Evolutionary conservation across 2,113 vertebrate genomes (phyloP).

Genomic region (Sinocyclocheilus anophthalmus): DNA sequence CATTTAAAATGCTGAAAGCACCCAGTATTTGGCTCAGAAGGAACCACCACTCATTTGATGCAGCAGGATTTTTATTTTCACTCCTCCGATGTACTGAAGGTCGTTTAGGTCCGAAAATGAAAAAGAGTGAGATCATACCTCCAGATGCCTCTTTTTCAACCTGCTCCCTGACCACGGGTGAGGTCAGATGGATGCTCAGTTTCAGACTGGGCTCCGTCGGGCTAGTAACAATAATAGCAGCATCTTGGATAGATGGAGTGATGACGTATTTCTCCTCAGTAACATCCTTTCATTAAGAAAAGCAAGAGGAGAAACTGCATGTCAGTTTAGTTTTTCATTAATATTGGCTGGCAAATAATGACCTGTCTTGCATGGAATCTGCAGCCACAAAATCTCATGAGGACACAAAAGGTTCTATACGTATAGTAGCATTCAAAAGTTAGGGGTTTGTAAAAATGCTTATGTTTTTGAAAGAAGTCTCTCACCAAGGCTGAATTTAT

Average conservation of each 20-base stretch:
- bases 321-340: background rate
- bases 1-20: conserved; percentile 31
- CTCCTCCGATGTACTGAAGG: conserved; percentile 7
- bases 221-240: conserved; percentile 83
- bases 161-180: conserved; percentile 84
- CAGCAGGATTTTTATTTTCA: conserved; percentile 11
- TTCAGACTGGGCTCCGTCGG: conserved; percentile 82
- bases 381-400: too few species aligned
- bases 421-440: background rate
- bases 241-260: conserved; percentile 79
- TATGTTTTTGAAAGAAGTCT: background rate
- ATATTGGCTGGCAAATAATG: background rate
- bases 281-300: background rate
- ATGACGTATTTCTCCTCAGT: conserved; percentile 88
- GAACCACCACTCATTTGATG: background rate
- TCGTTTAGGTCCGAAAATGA: background rate
- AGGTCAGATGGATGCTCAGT: conserved; percentile 90
- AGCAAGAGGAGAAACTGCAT: background rate
- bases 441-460: background rate
- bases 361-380: background rate
- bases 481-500: background rate
- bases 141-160: conserved; percentile 75
- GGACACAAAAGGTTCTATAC: background rate
- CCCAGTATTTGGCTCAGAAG: background rate
- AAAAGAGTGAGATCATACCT: conserved; percentile 73